These are phyloP conservation scores for Anthonomus grandis DNA, from an alignment of 1,140 invertebrate genomes.

Conservation along the genomic window DNA sequence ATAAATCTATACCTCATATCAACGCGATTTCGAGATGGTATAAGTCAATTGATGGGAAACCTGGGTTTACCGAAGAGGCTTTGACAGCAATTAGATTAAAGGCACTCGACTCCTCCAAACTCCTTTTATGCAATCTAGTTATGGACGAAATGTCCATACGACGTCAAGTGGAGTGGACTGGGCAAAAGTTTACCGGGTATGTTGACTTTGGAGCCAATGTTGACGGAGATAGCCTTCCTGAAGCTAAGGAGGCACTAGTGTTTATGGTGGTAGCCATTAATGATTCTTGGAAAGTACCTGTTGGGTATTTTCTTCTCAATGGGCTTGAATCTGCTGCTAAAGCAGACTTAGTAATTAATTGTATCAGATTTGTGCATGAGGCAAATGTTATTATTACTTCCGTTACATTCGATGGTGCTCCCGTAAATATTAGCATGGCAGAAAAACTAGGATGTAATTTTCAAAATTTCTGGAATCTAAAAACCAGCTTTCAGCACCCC, in stretches of 20 bases:
- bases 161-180: slow-evolving; percentile 40
- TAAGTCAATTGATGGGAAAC: too few relatives aligned
- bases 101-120: too few relatives aligned
- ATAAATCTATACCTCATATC: too few relatives aligned
- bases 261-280: background rate
- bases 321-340: slow-evolving; percentile 5
- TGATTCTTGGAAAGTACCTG: background rate
- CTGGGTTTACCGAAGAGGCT: too few relatives aligned
- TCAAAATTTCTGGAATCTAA: too few relatives aligned
- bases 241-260: slow-evolving; percentile 1
- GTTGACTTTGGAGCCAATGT: slow-evolving; percentile 38
- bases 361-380: slow-evolving; percentile 17
- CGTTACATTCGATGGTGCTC: slow-evolving; percentile 27
- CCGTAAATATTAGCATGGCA: slow-evolving; percentile 18
- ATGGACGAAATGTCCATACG: slow-evolving; percentile 48
- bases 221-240: slow-evolving; percentile 33
- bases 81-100: too few relatives aligned
- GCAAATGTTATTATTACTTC: slow-evolving; percentile 8
- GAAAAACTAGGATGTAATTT: too few relatives aligned
- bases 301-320: slow-evolving; percentile 22
- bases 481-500: too few relatives aligned
- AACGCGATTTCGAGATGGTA: too few relatives aligned
- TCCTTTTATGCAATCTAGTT: too few relatives aligned
- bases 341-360: slow-evolving; percentile 19
- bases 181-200: slow-evolving; percentile 35